phyloP scores from a whole-genome alignment of 2,797 vertebrate species.

The Amazona ochrocephala region DNA sequence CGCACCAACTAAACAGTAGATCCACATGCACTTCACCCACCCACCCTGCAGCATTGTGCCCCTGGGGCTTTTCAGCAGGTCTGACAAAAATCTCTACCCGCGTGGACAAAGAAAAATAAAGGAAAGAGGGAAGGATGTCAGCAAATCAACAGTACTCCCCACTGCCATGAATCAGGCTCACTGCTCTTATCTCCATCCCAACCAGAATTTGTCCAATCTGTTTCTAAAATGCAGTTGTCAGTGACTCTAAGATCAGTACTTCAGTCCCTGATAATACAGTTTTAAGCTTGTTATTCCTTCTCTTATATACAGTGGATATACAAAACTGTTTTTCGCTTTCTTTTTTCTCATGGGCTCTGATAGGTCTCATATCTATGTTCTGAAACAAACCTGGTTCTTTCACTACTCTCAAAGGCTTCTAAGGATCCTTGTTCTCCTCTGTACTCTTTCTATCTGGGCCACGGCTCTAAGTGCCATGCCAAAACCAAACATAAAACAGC shows the following conservation, averaged over 20 bases:
- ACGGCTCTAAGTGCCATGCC: neutral
- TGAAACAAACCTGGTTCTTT: neutral
- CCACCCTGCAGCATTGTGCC: no score
- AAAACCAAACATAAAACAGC: neutral
- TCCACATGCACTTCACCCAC: rapidly evolving
- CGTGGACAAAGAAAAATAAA: neutral
- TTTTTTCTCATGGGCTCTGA: neutral
- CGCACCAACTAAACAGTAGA: rapidly evolving
- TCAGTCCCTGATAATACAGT: neutral
- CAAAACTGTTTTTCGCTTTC: neutral
- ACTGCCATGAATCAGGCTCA: neutral
- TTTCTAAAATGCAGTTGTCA: neutral
- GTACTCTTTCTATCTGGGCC: neutral
- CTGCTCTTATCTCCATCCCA: neutral
- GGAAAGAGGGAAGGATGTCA: neutral
- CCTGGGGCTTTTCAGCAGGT: neutral
- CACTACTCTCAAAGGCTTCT: neutral
- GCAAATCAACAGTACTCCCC: neutral
- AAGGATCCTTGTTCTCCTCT: neutral
- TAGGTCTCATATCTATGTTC: neutral
- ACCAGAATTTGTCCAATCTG: neutral
- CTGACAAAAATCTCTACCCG: neutral
- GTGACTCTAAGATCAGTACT: neutral
- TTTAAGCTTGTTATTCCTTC: neutral
- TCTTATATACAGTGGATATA: neutral